Conservation (phyloP, 2,888 invertebrate genomes). For the Eledone cirrhosa region DNA sequence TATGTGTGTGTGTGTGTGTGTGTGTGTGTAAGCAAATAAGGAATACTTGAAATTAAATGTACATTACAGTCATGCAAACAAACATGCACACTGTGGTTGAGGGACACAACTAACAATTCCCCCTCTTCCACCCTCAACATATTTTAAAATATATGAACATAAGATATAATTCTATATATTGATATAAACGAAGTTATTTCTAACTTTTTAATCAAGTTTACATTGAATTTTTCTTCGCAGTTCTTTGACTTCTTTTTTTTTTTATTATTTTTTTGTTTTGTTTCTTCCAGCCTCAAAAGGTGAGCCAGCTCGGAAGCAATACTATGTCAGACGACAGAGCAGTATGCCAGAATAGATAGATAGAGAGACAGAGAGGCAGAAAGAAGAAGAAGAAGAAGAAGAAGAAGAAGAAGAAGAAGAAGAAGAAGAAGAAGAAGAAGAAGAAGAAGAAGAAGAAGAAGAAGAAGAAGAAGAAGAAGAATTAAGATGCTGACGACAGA, state of each 20-base stretch:
- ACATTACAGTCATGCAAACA: no score
- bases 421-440: neutral
- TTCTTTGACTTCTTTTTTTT: neutral
- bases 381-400: neutral
- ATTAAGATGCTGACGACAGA: neutral
- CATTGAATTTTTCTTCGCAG: neutral
- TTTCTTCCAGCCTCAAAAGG: slow-evolving; percentile 48
- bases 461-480: no score
- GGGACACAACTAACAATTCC: no score
- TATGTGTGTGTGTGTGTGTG: no score
- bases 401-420: neutral
- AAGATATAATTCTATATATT: no score
- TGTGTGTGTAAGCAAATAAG: no score
- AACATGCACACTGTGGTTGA: no score
- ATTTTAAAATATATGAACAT: no score
- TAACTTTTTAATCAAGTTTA: neutral
- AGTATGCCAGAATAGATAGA: slow-evolving; percentile 44
- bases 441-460: neutral
- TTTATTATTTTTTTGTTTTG: neutral
- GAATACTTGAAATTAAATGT: no score
- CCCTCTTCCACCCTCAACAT: no score
- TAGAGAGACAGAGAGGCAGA: neutral
- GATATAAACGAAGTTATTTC: no score
- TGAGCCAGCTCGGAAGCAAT: slow-evolving; percentile 48
- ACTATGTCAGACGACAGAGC: slow-evolving; percentile 62